Conservation (phyloP, 2,888 invertebrate species). For the Unio delphinus region DNA sequence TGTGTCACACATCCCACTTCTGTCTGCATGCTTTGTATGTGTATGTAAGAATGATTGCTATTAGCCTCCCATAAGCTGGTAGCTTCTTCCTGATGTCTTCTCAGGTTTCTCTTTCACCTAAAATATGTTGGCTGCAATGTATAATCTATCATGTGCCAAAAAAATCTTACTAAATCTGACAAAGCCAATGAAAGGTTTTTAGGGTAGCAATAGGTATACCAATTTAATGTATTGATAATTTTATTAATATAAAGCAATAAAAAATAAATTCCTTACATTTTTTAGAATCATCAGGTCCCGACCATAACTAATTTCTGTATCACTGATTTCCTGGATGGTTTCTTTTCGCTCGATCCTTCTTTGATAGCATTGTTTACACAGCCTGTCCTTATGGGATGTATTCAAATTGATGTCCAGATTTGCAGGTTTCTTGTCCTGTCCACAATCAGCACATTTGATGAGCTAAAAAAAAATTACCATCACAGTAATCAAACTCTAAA, state of each 20-base stretch:
- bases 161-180: too few species aligned
- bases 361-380: slow-evolving; percentile 88
- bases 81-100: too few species aligned
- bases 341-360: slow-evolving; percentile 92
- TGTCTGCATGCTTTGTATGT: too few species aligned
- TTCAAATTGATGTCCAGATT: slow-evolving; percentile 5
- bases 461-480: slow-evolving; percentile 9
- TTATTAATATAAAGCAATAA: neutral
- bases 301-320: slow-evolving; percentile 96
- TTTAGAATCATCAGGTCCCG: slow-evolving; percentile 92
- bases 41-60: too few species aligned
- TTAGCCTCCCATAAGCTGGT: too few species aligned
- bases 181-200: too few species aligned
- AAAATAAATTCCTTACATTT: slow-evolving; percentile 76
- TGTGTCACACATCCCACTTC: too few species aligned
- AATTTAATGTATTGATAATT: neutral
- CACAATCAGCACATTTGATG: slow-evolving; percentile 27
- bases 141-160: too few species aligned
- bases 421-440: slow-evolving; percentile 12
- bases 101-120: too few species aligned
- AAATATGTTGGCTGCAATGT: too few species aligned
- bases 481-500: too few species aligned
- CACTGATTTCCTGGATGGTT: slow-evolving; percentile 94
- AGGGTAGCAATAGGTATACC: neutral
- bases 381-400: slow-evolving; percentile 19